These are phyloP conservation scores for Glyphotaelius pellucidus DNA, from an alignment of 2,888 invertebrate species.

Conservation along the genomic window DNA sequence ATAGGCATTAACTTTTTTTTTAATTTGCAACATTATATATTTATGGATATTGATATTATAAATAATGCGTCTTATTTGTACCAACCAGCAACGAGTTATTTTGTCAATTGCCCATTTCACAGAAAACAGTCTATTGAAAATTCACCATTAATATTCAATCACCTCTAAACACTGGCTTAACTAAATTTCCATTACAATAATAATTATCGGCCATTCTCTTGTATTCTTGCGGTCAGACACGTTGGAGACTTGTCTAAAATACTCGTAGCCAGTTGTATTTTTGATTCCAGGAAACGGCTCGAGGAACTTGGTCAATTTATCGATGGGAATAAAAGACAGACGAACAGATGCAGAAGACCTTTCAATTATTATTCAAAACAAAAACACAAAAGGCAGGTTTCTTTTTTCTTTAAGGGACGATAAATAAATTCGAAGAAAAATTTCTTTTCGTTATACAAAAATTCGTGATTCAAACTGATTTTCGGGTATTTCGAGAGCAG, in stretches of 20 bases:
- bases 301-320: neutral
- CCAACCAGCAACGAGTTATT: neutral
- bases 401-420: neutral
- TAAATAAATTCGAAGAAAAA: neutral
- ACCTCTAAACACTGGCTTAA: neutral
- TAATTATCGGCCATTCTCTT: conserved; percentile 1
- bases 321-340: neutral
- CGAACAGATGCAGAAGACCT: neutral
- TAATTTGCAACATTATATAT: neutral
- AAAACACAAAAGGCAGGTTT: neutral
- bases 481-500: neutral
- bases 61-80: neutral
- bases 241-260: neutral
- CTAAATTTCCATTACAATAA: conserved; percentile 4
- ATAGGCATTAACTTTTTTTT: neutral
- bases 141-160: neutral
- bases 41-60: neutral
- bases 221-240: neutral
- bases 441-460: neutral
- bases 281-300: neutral
- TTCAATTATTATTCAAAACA: neutral
- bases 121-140: neutral
- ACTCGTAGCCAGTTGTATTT: neutral
- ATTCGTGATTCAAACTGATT: neutral
- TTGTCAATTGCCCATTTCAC: neutral